Conservation (phyloP, 2,888 invertebrate genomes). For the Dicycla oo region DNA sequence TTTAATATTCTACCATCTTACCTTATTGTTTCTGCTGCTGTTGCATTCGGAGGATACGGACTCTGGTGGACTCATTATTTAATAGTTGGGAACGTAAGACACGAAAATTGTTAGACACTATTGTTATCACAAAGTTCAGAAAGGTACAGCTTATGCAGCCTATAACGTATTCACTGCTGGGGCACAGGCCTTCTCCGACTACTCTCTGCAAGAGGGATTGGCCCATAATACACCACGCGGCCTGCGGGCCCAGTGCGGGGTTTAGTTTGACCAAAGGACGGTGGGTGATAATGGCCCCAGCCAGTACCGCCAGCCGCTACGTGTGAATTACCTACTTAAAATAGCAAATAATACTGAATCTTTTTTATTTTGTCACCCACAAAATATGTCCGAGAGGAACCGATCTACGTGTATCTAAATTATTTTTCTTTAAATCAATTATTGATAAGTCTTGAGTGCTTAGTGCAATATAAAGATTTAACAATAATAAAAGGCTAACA, state of each 20-base stretch:
- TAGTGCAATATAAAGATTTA: no score
- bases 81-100: constrained; percentile 77
- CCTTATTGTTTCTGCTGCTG: constrained; percentile 60
- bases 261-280: not conserved
- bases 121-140: not conserved
- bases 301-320: no score
- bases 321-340: no score
- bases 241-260: not conserved
- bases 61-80: constrained; percentile 74
- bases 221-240: not conserved
- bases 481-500: no score
- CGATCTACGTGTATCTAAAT: no score
- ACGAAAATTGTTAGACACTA: not conserved
- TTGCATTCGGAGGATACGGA: constrained; percentile 70
- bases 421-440: no score
- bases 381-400: no score
- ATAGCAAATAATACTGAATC: no score
- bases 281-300: no score
- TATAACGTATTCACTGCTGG: not conserved
- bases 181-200: not conserved
- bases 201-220: not conserved
- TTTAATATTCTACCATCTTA: constrained; percentile 73
- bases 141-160: not conserved
- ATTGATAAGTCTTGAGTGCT: no score
- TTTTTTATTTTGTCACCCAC: no score